Base-by-base conservation (phyloP, 2,113 vertebrate species). In the Nicator chloris region DNA sequence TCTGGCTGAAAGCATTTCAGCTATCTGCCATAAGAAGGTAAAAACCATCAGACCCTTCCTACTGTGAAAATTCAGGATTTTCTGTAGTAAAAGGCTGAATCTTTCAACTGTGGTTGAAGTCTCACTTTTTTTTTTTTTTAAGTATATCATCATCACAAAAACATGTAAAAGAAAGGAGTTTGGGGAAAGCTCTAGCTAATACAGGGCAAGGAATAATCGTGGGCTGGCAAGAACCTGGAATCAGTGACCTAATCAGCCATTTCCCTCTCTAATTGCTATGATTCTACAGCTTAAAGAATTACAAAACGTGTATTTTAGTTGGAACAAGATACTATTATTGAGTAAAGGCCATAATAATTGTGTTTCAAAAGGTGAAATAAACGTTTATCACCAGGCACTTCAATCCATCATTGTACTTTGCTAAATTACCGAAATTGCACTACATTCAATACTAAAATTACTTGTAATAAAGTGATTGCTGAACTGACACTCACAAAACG, bases 331-430 rank as follows among this genome's bases (percentile, higher is more conserved):
- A 81, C 86, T 78, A 83, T 88, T 95, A 96, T 86, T 96, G 93
- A 95, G 90, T 88, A 95, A 97, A 97, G 95, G 95, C 88, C 90
- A 45, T 96, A 94, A 92, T 97, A 93, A 97, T 96, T 96, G 92
- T 96, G 86, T 94, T 95, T 92, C 93, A 70, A 79, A 79, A 95
- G 94, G 92, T 92, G 92, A 95, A 96, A 94, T 88, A 88, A 96
- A 81, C 0, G 45, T 93, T 88, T 86, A 47, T 94, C 94, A 93
- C 79, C 76, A 86, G 73, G 86, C 76, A 84, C 92, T 93, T 94
- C 92, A 95, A 96, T 97, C 93, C 76, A 86, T 96, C 96, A 94
- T 92, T 84, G 95, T 95, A 82, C 93, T 90, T 91, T 18, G 90
- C 92, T 92, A 84, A 96, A 96, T 96, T 96, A 93, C 82, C 7